A percentile compares a stretch with the other conserved stretches of the same genome.
phyloP scores from a whole-genome alignment of 2,113 vertebrate species.

The Isurus oxyrinchus region DNA sequence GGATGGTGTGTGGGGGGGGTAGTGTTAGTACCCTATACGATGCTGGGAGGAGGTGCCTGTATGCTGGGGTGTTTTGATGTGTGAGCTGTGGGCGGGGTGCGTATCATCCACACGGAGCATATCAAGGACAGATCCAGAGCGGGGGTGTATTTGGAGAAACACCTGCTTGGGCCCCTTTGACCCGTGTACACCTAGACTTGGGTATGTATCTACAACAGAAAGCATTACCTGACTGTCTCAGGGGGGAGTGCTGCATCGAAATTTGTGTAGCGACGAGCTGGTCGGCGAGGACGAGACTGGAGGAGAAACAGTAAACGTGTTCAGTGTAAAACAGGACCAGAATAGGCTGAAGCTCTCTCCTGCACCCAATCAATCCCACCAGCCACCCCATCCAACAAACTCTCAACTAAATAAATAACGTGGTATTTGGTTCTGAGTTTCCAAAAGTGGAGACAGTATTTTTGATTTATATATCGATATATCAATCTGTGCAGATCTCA shows the following conservation, averaged over 20 bases:
- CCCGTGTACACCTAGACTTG: too few species aligned
- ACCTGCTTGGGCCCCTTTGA: too few species aligned
- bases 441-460: not conserved
- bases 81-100: too few species aligned
- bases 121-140: not conserved
- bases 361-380: not conserved
- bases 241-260: slow-evolving; percentile 38
- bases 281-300: slow-evolving; percentile 66
- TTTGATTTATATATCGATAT: too few species aligned
- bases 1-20: too few species aligned
- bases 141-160: too few species aligned
- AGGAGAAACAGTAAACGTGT: not conserved
- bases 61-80: too few species aligned
- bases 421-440: not conserved
- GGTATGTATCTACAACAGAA: not conserved
- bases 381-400: not conserved
- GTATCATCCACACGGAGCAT: not conserved
- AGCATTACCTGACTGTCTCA: slow-evolving; percentile 26
- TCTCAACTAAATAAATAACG: not conserved
- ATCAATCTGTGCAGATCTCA: not conserved
- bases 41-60: too few species aligned
- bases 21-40: too few species aligned
- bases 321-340: not conserved
- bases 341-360: not conserved
- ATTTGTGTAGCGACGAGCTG: slow-evolving; percentile 46